Percentiles rank a stretch among this genome's conserved stretches.
Conservation (phyloP, 2,888 invertebrate species). For the Trachelus tabidus region DNA sequence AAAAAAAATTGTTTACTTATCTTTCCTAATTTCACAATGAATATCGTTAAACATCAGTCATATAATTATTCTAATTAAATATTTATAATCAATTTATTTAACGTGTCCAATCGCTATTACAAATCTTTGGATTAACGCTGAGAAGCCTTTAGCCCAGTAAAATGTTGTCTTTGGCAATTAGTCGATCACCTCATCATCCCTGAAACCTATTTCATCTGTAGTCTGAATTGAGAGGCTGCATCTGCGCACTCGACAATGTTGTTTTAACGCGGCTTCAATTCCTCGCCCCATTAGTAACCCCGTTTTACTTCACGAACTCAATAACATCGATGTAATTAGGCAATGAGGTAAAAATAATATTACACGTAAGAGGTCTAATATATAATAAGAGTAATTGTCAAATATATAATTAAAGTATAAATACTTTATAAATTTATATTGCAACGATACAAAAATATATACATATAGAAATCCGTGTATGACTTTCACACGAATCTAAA, state of each 20-base stretch:
- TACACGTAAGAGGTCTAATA: background rate
- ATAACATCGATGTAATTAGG: constrained; percentile 12
- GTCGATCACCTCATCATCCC: constrained; percentile 18
- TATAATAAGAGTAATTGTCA: background rate
- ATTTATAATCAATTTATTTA: background rate
- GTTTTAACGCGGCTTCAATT: constrained; percentile 26
- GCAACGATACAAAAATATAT: background rate
- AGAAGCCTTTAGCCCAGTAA: constrained; percentile 9
- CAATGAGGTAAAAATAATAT: constrained; percentile 15
- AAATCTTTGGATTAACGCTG: constrained; percentile 5
- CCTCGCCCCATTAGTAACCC: constrained; percentile 4
- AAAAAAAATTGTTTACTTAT: too few species aligned
- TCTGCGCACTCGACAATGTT: constrained; percentile 19
- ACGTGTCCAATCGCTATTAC: background rate
- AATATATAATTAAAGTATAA: too few species aligned
- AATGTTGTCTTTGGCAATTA: constrained; percentile 19
- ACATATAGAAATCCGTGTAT: background rate
- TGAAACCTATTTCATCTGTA: background rate
- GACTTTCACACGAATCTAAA: background rate
- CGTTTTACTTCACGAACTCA: background rate
- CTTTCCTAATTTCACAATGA: background rate
- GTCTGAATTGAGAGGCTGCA: background rate
- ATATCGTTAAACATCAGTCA: background rate
- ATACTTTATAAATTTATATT: too few species aligned
- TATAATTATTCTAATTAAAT: background rate